Evolutionary conservation across 2,113 vertebrate genomes (phyloP).

Genomic region (Eulemur rufifrons): DNA sequence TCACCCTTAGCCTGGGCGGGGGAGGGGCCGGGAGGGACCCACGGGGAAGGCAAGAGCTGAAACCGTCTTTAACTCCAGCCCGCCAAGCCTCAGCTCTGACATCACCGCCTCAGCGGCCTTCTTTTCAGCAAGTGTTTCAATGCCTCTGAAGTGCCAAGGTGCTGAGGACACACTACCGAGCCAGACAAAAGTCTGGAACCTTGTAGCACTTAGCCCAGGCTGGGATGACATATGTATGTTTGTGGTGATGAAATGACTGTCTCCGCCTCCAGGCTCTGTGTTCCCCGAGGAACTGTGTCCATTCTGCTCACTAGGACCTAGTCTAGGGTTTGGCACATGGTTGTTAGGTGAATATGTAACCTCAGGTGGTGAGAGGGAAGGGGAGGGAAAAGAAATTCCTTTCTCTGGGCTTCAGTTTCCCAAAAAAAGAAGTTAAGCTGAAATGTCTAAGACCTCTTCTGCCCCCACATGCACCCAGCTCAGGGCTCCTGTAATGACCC

Average conservation of each 20-base stretch:
- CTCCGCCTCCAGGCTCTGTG: not conserved
- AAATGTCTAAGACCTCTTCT: not conserved
- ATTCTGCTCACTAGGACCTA: not conserved
- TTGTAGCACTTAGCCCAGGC: not conserved
- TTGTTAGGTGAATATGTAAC: not conserved
- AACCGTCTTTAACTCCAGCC: not conserved
- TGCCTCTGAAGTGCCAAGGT: not conserved
- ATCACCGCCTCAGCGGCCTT: not conserved
- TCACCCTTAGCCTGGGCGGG: not conserved
- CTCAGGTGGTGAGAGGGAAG: not conserved
- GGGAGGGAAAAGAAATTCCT: not conserved
- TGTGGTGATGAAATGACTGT: not conserved
- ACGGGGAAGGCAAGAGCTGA: not conserved
- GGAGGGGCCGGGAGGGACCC: not conserved
- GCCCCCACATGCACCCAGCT: not conserved
- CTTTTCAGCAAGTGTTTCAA: not conserved
- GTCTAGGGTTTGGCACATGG: not conserved
- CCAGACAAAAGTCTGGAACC: not conserved
- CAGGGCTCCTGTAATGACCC: not conserved
- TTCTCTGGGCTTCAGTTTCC: conserved; percentile 10
- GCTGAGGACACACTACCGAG: not conserved
- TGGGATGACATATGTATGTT: not conserved
- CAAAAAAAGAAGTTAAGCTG: not conserved
- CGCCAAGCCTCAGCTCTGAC: not conserved
- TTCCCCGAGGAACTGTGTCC: not conserved